Evolutionary conservation across 2,113 vertebrate genomes (phyloP).

Genomic region (Gnathonemus longibarbis): DNA sequence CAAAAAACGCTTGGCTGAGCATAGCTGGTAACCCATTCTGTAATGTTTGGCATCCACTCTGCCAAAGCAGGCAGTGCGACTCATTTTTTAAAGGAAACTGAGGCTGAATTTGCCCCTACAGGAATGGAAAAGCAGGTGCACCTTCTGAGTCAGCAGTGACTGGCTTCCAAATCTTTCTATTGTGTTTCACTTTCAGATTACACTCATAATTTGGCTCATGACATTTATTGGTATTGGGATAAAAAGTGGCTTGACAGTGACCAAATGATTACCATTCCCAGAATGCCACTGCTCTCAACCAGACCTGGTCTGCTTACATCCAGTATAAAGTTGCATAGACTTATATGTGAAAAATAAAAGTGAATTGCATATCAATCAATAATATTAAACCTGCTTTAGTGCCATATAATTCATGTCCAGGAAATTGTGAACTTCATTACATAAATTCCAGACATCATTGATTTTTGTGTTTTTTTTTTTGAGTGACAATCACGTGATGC

Average conservation of each 20-base stretch:
- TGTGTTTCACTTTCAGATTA: neutral
- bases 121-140: neutral
- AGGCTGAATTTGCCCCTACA: neutral
- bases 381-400: neutral
- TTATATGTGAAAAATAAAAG: neutral
- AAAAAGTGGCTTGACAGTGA: neutral
- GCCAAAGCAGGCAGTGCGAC: neutral
- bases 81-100: neutral
- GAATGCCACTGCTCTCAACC: neutral
- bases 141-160: neutral
- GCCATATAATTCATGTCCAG: neutral
- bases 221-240: neutral
- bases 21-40: neutral
- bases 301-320: neutral
- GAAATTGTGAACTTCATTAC: neutral
- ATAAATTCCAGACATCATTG: neutral
- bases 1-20: constrained; percentile 3
- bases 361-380: neutral
- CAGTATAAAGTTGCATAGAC: neutral
- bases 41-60: neutral
- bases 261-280: neutral
- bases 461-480: neutral
- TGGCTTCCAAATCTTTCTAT: neutral
- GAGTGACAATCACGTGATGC: neutral
- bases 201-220: neutral